Evolutionary conservation across 2,888 invertebrate genomes (phyloP), one percentile per base, ranked within the genome.

Genomic region (Drosophila borborema): DNA sequence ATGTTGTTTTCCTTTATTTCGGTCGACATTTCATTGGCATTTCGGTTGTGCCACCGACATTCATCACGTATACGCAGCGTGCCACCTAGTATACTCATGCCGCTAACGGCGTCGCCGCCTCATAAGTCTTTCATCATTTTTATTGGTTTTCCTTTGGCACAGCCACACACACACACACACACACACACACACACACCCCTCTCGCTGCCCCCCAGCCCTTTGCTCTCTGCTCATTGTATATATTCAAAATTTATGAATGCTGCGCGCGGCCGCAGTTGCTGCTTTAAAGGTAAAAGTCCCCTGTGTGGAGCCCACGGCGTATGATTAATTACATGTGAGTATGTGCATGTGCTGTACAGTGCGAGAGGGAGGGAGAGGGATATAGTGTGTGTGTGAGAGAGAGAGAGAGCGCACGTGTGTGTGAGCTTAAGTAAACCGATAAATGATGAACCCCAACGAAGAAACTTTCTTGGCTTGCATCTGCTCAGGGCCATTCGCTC

Each of bases 121-220:
- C 85, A 59, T 73, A 84, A 81, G 83, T 87, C 83, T 83, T 83
- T 87, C 86, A 89, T 85, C 89, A 85, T 89, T 84, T 89, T 89
- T 86, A 89, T 89, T 86, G 74, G 77, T 45, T 72, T 71, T 58
- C 48, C 59, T 70, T 63, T 34, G 36, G 36, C 34, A 54, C 34
- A 56, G 38, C 46, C 28, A 1, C n/a, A 16, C 20, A 34, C 34
- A 31, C 31, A 1, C 12, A 28, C 54, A 16, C 20, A 34, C 34
- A 31, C 31, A 1, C 12, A 28, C 54, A 16, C 28, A 1, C n/a
- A 16, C 40, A 7, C 16, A 7, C 16, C 45, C 38, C 34, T 16
- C 14, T 59, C 2, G 3, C 4, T 10, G 9, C 10, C 20, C 10
- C 20, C 9, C 10, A 10, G 10, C 10, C 43, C 18, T 10, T 4